Evolutionary conservation across 2,113 vertebrate species (phyloP).

Genomic region (Synchiropus splendidus): DNA sequence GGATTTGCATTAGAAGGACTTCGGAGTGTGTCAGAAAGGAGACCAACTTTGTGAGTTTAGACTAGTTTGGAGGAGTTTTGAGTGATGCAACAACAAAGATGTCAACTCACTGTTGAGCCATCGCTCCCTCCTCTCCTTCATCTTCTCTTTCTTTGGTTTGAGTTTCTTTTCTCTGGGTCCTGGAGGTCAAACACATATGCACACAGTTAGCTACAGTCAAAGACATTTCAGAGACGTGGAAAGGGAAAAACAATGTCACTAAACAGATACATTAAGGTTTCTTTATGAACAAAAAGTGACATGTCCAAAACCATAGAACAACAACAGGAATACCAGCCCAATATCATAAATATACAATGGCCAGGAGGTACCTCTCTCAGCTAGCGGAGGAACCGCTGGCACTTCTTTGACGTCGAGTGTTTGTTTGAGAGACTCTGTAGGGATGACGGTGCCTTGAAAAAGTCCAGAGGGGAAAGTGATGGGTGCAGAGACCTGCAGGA

Average conservation of each 20-base stretch:
- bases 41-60: no score
- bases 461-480: neutral
- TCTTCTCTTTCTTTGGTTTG: conserved; percentile 85
- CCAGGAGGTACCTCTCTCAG: neutral
- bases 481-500: neutral
- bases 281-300: neutral
- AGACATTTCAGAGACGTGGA: no score
- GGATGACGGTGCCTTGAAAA: neutral
- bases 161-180: conserved; percentile 58
- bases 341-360: neutral
- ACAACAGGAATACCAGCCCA: no score
- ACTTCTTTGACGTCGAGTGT: neutral
- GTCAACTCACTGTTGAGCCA: conserved; percentile 85
- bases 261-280: conserved; percentile 1
- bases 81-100: no score
- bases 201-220: no score
- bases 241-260: no score
- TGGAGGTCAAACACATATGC: no score
- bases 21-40: no score
- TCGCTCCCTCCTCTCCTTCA: conserved; percentile 76
- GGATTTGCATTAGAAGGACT: no score
- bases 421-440: neutral
- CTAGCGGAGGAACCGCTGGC: neutral
- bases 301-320: neutral
- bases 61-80: no score